Percentiles rank a stretch among this genome's conserved stretches.
Conservation (phyloP, 2,888 invertebrate genomes). For the Lasioglossum malachurum region DNA sequence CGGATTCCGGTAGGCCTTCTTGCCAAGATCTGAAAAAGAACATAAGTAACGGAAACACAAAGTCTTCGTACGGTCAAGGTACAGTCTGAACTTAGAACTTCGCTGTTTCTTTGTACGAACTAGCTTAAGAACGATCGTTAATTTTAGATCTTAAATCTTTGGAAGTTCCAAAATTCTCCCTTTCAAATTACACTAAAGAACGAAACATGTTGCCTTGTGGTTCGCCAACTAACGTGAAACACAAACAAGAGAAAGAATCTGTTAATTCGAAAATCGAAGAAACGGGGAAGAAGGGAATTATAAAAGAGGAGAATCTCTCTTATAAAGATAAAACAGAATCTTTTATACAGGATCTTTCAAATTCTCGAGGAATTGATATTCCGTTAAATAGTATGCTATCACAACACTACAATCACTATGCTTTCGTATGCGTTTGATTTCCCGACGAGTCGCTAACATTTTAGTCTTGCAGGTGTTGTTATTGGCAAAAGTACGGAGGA, state of each 20-base stretch:
- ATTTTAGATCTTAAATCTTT: conserved; percentile 43
- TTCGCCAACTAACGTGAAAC: conserved; percentile 9
- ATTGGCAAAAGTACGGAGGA: conserved; percentile 79
- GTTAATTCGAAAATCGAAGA: conserved; percentile 31
- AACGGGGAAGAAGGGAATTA: conserved; percentile 32
- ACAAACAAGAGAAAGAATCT: conserved; percentile 26
- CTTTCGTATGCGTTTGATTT: neutral
- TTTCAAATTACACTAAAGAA: conserved; percentile 21
- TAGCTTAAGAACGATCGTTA: conserved; percentile 1
- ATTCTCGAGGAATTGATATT: conserved; percentile 26
- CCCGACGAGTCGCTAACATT: neutral
- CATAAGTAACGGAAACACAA: neutral
- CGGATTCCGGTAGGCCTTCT: conserved; percentile 16
- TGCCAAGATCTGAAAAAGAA: conserved; percentile 43
- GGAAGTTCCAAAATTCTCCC: conserved; percentile 32
- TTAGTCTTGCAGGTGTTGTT: conserved; percentile 68
- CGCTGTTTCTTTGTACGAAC: neutral
- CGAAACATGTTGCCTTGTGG: neutral
- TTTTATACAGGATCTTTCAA: conserved; percentile 25
- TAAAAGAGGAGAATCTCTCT: conserved; percentile 59
- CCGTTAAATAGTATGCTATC: conserved; percentile 50
- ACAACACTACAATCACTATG: conserved; percentile 3
- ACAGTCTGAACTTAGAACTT: neutral
- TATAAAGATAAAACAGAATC: conserved; percentile 30
- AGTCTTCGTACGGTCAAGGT: conserved; percentile 37